Conservation (phyloP, 2,888 invertebrate species). For the Drosophila anomalata region DNA sequence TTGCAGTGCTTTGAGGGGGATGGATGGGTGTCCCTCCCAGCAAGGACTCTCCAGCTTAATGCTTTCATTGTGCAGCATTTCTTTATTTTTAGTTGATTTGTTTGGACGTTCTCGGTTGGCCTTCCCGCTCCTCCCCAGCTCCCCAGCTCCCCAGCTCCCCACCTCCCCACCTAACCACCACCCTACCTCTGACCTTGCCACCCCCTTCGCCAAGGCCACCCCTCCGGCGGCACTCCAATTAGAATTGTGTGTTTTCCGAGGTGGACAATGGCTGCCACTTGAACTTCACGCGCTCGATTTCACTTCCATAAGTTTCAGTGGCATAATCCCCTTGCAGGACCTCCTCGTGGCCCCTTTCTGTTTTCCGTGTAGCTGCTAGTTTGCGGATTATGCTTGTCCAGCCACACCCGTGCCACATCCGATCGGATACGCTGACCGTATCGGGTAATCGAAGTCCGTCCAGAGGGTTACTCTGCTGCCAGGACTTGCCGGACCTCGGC, state of each 20-base stretch:
- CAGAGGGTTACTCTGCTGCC: no score
- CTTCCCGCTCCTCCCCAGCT: slow-evolving; percentile 27
- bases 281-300: slow-evolving; percentile 70
- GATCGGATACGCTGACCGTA: slow-evolving; percentile 11
- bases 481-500: no score
- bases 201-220: neutral
- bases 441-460: neutral
- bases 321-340: slow-evolving; percentile 57
- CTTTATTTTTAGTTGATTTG: slow-evolving; percentile 61
- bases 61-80: slow-evolving; percentile 63
- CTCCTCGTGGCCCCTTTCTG: slow-evolving; percentile 1
- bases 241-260: slow-evolving; percentile 46
- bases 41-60: slow-evolving; percentile 52
- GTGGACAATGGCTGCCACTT: slow-evolving; percentile 66
- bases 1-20: neutral
- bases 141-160: neutral
- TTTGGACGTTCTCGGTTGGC: slow-evolving; percentile 58
- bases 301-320: slow-evolving; percentile 61
- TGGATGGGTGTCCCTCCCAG: neutral
- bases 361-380: slow-evolving; percentile 31
- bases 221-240: slow-evolving; percentile 53
- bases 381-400: slow-evolving; percentile 39
- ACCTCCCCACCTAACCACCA: no score
- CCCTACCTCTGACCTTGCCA: slow-evolving; percentile 47
- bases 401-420: slow-evolving; percentile 11